Base-by-base conservation (phyloP, 2,797 vertebrate genomes). In the Dicrostonyx torquatus region DNA sequence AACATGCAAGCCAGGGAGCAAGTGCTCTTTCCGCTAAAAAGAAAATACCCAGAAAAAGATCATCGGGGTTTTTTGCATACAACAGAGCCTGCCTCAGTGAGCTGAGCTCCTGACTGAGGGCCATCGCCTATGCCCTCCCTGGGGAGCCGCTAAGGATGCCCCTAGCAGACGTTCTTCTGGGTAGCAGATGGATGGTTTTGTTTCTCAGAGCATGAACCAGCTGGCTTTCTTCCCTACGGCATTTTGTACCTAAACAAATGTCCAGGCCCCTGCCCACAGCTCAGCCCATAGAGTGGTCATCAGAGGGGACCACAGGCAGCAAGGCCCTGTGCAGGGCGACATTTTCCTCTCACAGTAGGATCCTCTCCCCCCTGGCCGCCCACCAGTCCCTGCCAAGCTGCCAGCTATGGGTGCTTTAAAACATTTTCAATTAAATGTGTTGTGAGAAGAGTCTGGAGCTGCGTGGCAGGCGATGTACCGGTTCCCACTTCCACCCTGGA, bases 281-380 rank as follows among this genome's bases (percentile, higher is more conserved):
- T 53, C 48, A 43, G 26, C 90, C 24, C 20, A 43, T 50, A 37
- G 60, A 62, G n/a, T 24, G n/a, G 73, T 60, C 1, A 0, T 55
- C 60, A 72, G 68, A 84, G 90, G 1, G 66, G 72, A 43, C 85
- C 58, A 55, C 45, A 10, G 50, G 26, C 34, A 45, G 58, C 48
- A 26, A 60, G 20, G 53, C n/a, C 4, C 37, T n/a, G 4, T 2
- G 17, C 70, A 11, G 0, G 4, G n/a, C 5, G 6, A 14, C 0
- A 2, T 0, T 1, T 12, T 58, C 66, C 45, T 5, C 29, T 40
- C 70, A 64, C 58, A 4, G 10, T 1, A 8, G 76, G 17, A 18
- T 37, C 72, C 45, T 62, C 37, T 78, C 43, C 70, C 64, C 58
- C 43, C 48, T 1, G 14, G 70, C 89, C 3, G 0, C 78, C 75